Base-by-base conservation (phyloP, 2,797 vertebrate species). In the Microtus agrestis region DNA sequence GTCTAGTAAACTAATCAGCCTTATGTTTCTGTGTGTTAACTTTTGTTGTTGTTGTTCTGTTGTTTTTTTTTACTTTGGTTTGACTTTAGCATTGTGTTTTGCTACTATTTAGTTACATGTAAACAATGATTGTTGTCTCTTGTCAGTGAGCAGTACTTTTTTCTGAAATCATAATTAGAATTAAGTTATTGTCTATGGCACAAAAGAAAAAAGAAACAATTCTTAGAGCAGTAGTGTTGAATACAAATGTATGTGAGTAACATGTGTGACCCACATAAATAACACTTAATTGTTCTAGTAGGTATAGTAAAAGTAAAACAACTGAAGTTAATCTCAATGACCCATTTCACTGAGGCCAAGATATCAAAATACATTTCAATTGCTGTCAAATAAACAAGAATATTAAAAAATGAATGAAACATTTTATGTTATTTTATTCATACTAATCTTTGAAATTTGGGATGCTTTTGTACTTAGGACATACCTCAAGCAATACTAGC, bases 1-100 rank as follows among this genome's bases (percentile, higher is more conserved):
- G 97, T 98, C 96, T 85, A 86, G 97, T 97, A 96, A 97, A 95
- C 91, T 91, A 46, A 97, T 96, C 91, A 88, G 95, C 89, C 67
- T 96, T 97, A 40, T 8, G 3, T 97, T 94, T 69, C 76, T 97
- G 15, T 96, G 51, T 95, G 90, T 92, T 96, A 92, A 93, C 63
- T 93, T 87, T 84, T 77, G 37, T 74, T 76, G 23, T 67, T 94
- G 54, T 40, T 95, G 23, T 89, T 43, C 4, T 25, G 48, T 61
- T 9, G 31, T 13, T 3, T 34, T 61, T 94, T 89, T 56, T 91
- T 14, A 71, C 37, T 91, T 97, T 89, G 40, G 34, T 95, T 95
- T 96, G 86, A 94, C 94, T 94, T 92, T 91, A 95, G n/a, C 54
- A 59, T 74, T 95, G 90, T 96, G 69, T 94, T 94, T 93, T 95